phyloP scores from a whole-genome alignment of 1,140 invertebrate genomes.

The Drosophila ambigua region DNA sequence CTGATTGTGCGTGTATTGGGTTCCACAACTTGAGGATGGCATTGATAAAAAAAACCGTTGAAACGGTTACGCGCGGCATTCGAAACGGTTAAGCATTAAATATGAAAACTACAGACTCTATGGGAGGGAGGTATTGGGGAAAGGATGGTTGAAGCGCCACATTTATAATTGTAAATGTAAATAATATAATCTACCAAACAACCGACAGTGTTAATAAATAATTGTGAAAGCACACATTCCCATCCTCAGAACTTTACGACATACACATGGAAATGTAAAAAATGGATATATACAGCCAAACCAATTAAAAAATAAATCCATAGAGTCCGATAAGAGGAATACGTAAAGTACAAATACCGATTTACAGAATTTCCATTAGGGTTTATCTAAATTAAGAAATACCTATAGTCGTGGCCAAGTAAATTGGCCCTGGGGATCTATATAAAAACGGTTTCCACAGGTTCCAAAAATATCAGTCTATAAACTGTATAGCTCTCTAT shows the following conservation, averaged over 20 bases:
- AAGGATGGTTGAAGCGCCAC: neutral
- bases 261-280: neutral
- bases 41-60: conserved; percentile 29
- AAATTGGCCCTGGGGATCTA: too few relatives aligned
- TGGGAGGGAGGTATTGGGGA: neutral
- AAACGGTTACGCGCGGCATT: conserved; percentile 18
- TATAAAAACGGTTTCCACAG: too few relatives aligned
- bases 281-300: too few relatives aligned
- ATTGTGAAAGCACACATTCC: too few relatives aligned
- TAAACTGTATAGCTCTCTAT: too few relatives aligned
- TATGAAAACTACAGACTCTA: neutral
- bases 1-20: conserved; percentile 23
- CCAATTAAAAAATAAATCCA: neutral
- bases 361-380: neutral
- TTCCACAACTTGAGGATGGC: conserved; percentile 38
- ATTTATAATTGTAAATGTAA: too few relatives aligned
- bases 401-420: too few relatives aligned
- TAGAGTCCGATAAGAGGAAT: neutral
- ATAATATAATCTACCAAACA: too few relatives aligned
- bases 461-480: too few relatives aligned
- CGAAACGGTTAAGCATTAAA: conserved; percentile 1
- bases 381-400: neutral
- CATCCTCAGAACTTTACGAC: too few relatives aligned
- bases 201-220: too few relatives aligned
- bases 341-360: neutral